These are phyloP conservation scores for Maniola hyperantus DNA, from an alignment of 2,888 invertebrate genomes.

Conservation along the genomic window DNA sequence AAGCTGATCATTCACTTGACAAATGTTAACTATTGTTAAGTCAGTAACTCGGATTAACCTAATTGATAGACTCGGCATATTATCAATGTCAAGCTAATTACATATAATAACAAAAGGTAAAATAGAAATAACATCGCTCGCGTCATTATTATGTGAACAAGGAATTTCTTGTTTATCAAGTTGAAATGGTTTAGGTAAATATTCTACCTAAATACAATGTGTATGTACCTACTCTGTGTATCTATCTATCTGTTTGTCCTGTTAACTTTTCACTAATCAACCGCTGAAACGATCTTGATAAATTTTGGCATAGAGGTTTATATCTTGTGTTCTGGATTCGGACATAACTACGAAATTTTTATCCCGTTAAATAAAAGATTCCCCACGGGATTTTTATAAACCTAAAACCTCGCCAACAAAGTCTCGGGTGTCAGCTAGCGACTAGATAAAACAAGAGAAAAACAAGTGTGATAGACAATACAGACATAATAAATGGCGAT, in stretches of 20 bases:
- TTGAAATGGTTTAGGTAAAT: background rate
- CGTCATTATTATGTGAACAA: background rate
- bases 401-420: no score
- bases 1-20: conserved; percentile 1
- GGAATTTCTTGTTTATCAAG: background rate
- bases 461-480: conserved; percentile 36
- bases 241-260: no score
- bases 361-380: no score
- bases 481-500: conserved; percentile 27
- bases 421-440: background rate
- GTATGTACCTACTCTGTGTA: no score
- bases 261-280: no score
- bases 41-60: conserved; percentile 31
- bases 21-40: conserved; percentile 28
- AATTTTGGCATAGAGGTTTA: no score
- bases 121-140: background rate
- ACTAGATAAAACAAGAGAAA: background rate
- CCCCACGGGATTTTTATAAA: no score
- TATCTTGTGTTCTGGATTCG: no score
- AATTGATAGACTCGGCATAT: conserved; percentile 11
- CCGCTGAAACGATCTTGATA: no score
- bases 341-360: no score
- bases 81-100: background rate
- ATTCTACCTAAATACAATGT: no score
- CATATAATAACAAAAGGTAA: background rate